Evolutionary conservation across 2,797 vertebrate genomes (phyloP).

Genomic region (Notolabrus celidotus): DNA sequence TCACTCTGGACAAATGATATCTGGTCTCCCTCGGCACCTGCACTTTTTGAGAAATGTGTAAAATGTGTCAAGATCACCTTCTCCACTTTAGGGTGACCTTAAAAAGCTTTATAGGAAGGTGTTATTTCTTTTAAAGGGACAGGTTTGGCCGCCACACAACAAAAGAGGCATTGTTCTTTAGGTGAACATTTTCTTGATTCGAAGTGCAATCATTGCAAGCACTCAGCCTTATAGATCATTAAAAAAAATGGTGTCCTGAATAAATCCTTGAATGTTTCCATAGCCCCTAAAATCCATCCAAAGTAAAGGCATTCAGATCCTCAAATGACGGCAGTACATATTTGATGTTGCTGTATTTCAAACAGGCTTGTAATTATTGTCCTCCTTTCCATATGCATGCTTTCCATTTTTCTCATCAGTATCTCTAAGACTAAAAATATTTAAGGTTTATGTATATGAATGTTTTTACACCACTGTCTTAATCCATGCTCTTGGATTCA

Average conservation of each 20-base stretch:
- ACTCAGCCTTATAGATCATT: slow-evolving; percentile 18
- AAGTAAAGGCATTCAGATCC: not conserved
- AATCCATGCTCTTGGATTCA: slow-evolving; percentile 20
- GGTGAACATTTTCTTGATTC: slow-evolving; percentile 12
- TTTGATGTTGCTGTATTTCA: slow-evolving; percentile 6
- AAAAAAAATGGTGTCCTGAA: slow-evolving; percentile 13
- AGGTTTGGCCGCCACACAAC: slow-evolving; percentile 50
- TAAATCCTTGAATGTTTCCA: slow-evolving; percentile 24
- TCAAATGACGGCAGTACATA: slow-evolving; percentile 11
- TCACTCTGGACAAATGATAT: slow-evolving; percentile 60
- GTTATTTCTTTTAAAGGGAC: slow-evolving; percentile 1
- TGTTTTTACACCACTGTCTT: slow-evolving; percentile 7
- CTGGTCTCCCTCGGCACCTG: slow-evolving; percentile 30
- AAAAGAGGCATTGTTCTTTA: slow-evolving; percentile 15
- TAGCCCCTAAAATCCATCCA: not conserved
- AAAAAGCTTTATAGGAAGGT: slow-evolving; percentile 52
- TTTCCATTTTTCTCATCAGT: slow-evolving; percentile 48
- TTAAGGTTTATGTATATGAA: slow-evolving; percentile 34
- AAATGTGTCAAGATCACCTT: slow-evolving; percentile 66
- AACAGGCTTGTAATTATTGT: slow-evolving; percentile 20
- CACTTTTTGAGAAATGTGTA: slow-evolving; percentile 50
- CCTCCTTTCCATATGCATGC: slow-evolving; percentile 6
- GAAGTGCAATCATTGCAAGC: slow-evolving; percentile 12
- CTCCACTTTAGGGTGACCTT: slow-evolving; percentile 54
- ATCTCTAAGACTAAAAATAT: slow-evolving; percentile 37